These are phyloP conservation scores for Chaetodon trifascialis DNA, from an alignment of 2,113 vertebrate genomes.

Conservation along the genomic window DNA sequence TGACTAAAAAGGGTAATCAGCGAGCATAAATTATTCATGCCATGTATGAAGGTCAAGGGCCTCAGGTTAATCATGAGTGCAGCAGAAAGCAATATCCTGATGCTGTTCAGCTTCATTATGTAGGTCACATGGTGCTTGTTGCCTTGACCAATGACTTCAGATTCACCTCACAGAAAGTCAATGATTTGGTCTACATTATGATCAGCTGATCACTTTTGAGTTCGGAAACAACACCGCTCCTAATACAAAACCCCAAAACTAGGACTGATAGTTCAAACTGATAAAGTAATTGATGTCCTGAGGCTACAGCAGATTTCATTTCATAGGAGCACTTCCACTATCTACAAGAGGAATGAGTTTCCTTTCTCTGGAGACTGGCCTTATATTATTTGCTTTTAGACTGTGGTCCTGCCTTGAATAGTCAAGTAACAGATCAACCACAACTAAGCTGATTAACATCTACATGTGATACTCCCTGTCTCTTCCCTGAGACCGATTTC, in stretches of 20 bases:
- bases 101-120: background rate
- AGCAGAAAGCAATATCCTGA: constrained; percentile 46
- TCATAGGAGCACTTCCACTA: background rate
- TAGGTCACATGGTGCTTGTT: background rate
- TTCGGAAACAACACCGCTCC: background rate
- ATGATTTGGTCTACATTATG: background rate
- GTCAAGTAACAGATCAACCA: constrained; percentile 5
- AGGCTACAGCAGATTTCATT: background rate
- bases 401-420: background rate
- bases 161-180: background rate
- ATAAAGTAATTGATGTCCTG: constrained; percentile 7
- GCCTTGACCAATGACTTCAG: background rate
- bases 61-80: constrained; percentile 53
- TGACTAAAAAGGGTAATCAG: constrained; percentile 44
- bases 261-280: background rate
- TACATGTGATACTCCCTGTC: accelerated
- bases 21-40: constrained; percentile 65
- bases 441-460: constrained; percentile 9
- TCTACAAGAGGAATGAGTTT: constrained; percentile 22
- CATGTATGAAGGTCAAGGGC: constrained; percentile 64
- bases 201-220: background rate
- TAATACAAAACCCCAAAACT: constrained; percentile 6
- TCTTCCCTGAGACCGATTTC: constrained; percentile 7
- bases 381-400: constrained; percentile 6
- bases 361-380: background rate